A percentile compares a stretch with the other conserved stretches of the same genome.
Evolutionary conservation across 2,113 vertebrate genomes (phyloP).

Genomic region (Prionailurus viverrinus): DNA sequence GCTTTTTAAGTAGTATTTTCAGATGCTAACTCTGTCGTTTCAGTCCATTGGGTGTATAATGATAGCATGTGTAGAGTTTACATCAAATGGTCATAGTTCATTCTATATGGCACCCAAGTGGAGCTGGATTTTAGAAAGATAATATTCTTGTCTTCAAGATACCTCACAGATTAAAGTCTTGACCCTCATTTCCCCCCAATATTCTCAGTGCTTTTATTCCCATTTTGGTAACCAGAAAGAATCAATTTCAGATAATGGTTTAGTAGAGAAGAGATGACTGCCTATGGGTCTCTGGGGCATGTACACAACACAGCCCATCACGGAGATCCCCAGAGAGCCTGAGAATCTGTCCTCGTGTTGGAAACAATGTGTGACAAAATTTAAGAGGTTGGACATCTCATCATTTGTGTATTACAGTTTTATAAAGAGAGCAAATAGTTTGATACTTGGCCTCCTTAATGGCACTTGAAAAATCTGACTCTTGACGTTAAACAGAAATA

Average conservation of each 20-base stretch:
- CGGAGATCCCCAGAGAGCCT: neutral
- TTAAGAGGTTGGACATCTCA: neutral
- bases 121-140: constrained; percentile 38
- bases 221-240: constrained; percentile 71
- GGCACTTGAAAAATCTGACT: neutral
- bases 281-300: constrained; percentile 10
- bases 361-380: constrained; percentile 43
- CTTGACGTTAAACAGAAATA: constrained; percentile 20
- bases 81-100: constrained; percentile 62
- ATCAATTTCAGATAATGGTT: constrained; percentile 71
- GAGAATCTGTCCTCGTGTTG: neutral
- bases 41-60: neutral
- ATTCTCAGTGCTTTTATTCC: constrained; percentile 73
- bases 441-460: constrained; percentile 8
- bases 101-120: neutral
- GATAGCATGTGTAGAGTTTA: constrained; percentile 20
- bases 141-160: constrained; percentile 54
- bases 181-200: constrained; percentile 67
- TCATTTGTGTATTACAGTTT: constrained; percentile 15
- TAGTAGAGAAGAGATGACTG: constrained; percentile 61
- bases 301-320: neutral
- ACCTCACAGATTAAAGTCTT: constrained; percentile 77
- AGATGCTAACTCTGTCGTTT: neutral
- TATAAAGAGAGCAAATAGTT: constrained; percentile 40
- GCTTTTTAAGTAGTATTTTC: neutral